Evolutionary conservation across 2,888 invertebrate species (phyloP), one percentile per base, ranked within the genome.

Genomic region (Cyrtodaria siliqua): DNA sequence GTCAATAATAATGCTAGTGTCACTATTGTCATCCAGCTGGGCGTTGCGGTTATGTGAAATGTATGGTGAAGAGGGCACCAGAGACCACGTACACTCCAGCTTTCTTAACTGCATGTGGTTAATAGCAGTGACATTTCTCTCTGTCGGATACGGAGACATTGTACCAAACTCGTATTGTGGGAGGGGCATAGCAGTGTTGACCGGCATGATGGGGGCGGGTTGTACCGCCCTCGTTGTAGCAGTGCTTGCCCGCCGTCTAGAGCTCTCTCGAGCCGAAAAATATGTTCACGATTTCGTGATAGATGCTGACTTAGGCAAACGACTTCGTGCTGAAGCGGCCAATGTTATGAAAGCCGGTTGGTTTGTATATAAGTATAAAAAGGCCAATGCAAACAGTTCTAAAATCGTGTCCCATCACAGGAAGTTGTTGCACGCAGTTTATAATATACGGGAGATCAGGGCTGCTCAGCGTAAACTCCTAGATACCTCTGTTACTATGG

Each of bases 281-380:
- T 92, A 91, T 75, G 92, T 92, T 8, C 92, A 92, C 75, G 91
- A 92, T 71, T 92, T 92, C 76, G 92, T 92, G 9, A 89, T 92
- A n/a, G 92, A 92, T 68, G 90, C 91, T 4, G 91, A 92, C 66
- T 78, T 92, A 29, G 91, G 89, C 64, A 91, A 92, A 69, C 79
- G 86, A 24, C 79, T 89, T 20, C 90, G 90, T 62, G 82, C 88
- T 59, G 90, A 92, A 33, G 92, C 92, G 0, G 91, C 92, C 2
- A 91, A 92, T 76, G 89, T 92, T 8, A 85, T 92, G 64, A 89
- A 89, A 62, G 90, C 89, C 24, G 92, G 91, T 14, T 92, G 92
- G 92, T 86, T 91, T 69, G 84, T 91, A 4, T 91, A 92, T 82
- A 92, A 89, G 56, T 85, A 78, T 44, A 85, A 85, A 61, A 86